Conservation (phyloP, 1,140 invertebrate species). For the Brachionus sp. region DNA sequence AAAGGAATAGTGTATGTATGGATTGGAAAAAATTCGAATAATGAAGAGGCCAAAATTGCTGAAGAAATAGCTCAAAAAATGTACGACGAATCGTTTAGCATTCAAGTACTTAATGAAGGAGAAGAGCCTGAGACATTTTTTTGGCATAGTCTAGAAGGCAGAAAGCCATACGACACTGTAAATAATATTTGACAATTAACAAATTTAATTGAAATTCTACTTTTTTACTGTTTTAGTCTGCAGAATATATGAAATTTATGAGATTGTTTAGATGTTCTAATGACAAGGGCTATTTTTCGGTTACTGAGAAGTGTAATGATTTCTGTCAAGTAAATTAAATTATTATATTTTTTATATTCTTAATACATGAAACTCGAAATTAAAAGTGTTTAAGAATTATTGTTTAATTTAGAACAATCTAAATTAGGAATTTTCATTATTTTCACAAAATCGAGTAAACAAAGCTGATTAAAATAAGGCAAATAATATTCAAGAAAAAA, state of each 20-base stretch:
- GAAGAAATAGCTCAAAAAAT: constrained; percentile 90
- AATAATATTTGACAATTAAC: neutral
- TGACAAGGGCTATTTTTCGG: constrained; percentile 97
- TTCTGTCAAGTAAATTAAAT: constrained; percentile 75
- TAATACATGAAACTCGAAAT: constrained; percentile 47
- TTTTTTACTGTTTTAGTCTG: constrained; percentile 61
- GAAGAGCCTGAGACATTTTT: constrained; percentile 99
- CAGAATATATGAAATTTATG: constrained; percentile 87
- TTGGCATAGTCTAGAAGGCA: constrained; percentile 89
- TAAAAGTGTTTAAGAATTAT: too few species aligned
- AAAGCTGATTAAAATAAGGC: too few species aligned
- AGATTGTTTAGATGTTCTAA: constrained; percentile 96
- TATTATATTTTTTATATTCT: constrained; percentile 59
- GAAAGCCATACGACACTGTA: constrained; percentile 79
- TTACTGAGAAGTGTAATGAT: constrained; percentile 98
- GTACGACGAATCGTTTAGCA: constrained; percentile 64
- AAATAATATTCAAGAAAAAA: too few species aligned
- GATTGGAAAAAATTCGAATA: constrained; percentile 83
- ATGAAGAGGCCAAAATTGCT: constrained; percentile 79
- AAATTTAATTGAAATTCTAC: neutral
- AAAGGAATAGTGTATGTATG: constrained; percentile 93
- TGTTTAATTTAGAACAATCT: too few species aligned
- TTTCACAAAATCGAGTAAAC: too few species aligned
- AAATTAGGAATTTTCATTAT: too few species aligned
- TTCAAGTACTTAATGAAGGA: constrained; percentile 80